phyloP scores from a whole-genome alignment of 2,113 vertebrate genomes.

The Ochotona princeps region DNA sequence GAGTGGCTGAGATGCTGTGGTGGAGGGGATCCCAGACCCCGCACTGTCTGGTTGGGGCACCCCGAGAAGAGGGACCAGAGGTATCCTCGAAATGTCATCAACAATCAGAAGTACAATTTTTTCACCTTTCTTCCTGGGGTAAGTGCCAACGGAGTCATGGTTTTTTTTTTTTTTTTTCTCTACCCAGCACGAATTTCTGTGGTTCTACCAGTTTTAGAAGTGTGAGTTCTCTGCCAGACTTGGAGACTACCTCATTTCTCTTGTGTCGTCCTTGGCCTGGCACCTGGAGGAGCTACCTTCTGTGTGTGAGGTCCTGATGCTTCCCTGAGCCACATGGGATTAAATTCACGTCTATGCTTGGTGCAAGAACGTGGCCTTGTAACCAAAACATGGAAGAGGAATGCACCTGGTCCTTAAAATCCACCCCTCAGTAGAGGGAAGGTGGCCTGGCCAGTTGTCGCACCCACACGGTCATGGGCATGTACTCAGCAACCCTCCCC shows the following conservation, averaged over 20 bases:
- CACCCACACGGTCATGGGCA: neutral
- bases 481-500: neutral
- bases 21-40: constrained; percentile 94
- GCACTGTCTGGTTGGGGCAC: constrained; percentile 97
- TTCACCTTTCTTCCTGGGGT: constrained; percentile 98
- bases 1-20: constrained; percentile 96
- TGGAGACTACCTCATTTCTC: no score
- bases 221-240: neutral
- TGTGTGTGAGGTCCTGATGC: neutral
- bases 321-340: neutral
- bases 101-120: constrained; percentile 99
- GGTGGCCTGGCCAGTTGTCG: no score
- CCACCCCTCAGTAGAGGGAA: neutral
- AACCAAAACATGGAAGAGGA: neutral
- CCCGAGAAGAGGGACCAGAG: constrained; percentile 98
- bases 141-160: neutral
- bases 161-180: neutral
- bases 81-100: constrained; percentile 98
- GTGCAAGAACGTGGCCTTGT: no score
- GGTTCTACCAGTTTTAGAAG: neutral
- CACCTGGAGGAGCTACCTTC: neutral
- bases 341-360: neutral
- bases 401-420: neutral
- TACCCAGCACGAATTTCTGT: accelerated
- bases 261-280: neutral